Conservation (phyloP, 2,888 invertebrate genomes). For the Chrysomela aeneicollis region DNA sequence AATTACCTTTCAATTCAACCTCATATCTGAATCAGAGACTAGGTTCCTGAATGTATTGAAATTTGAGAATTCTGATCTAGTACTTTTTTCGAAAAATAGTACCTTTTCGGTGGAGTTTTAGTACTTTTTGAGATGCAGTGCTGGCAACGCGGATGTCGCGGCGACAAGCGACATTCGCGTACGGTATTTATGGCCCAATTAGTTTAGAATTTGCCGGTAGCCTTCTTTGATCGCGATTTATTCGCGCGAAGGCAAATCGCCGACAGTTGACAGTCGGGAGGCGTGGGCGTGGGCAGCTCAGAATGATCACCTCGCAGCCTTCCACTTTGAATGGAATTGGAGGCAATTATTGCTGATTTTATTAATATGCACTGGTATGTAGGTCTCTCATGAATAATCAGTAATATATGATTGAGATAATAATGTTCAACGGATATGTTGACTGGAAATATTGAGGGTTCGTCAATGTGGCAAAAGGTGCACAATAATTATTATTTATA, state of each 20-base stretch:
- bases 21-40: too few relatives aligned
- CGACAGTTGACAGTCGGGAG: neutral
- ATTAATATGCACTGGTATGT: neutral
- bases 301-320: neutral
- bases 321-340: constrained; percentile 1
- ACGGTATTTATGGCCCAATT: neutral
- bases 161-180: neutral
- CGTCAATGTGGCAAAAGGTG: too few relatives aligned
- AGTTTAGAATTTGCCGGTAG: neutral
- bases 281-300: neutral
- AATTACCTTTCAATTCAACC: too few relatives aligned
- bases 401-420: neutral
- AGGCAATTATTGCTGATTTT: constrained; percentile 5
- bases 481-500: too few relatives aligned
- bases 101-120: too few relatives aligned
- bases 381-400: neutral
- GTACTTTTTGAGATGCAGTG: too few relatives aligned
- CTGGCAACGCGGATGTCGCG: too few relatives aligned
- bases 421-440: neutral
- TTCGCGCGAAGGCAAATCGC: neutral
- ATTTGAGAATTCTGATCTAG: too few relatives aligned
- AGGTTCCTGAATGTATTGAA: too few relatives aligned
- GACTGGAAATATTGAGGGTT: too few relatives aligned
- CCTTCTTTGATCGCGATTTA: neutral
- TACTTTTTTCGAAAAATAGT: too few relatives aligned